phyloP scores from a whole-genome alignment of 2,113 vertebrate species.

The Archocentrus centrarchus region DNA sequence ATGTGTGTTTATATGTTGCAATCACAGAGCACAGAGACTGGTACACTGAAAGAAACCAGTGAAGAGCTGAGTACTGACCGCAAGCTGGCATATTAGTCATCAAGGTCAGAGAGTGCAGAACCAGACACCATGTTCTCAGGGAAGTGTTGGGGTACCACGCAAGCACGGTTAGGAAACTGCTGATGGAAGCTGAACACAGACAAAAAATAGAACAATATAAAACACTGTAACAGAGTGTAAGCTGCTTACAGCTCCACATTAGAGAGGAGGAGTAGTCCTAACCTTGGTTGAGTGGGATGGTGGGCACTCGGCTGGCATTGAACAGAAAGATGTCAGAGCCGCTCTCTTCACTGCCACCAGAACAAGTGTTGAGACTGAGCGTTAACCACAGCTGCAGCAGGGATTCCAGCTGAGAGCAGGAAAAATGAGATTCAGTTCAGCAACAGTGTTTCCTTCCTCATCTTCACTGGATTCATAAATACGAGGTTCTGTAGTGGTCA shows the following conservation, averaged over 20 bases:
- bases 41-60: background rate
- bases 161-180: conserved; percentile 94
- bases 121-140: conserved; percentile 96
- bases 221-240: background rate
- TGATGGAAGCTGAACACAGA: conserved; percentile 88
- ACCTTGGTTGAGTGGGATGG: conserved; percentile 98
- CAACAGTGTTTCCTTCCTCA: background rate
- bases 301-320: conserved; percentile 93
- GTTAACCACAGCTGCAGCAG: conserved; percentile 97
- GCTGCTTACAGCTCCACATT: background rate
- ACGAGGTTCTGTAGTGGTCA: background rate
- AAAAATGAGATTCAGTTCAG: background rate
- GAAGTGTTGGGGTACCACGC: conserved; percentile 98
- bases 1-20: too few species aligned
- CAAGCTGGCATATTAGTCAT: conserved; percentile 98
- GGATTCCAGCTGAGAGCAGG: conserved; percentile 88
- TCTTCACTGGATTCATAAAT: background rate
- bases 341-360: conserved; percentile 88
- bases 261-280: conserved; percentile 37
- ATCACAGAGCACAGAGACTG: too few species aligned
- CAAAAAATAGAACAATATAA: background rate
- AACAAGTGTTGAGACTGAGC: conserved; percentile 94
- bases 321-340: conserved; percentile 95
- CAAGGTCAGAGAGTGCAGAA: conserved; percentile 96
- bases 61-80: conserved; percentile 82